Base-by-base conservation (phyloP, 2,797 vertebrate species). In the Masticophis lateralis region DNA sequence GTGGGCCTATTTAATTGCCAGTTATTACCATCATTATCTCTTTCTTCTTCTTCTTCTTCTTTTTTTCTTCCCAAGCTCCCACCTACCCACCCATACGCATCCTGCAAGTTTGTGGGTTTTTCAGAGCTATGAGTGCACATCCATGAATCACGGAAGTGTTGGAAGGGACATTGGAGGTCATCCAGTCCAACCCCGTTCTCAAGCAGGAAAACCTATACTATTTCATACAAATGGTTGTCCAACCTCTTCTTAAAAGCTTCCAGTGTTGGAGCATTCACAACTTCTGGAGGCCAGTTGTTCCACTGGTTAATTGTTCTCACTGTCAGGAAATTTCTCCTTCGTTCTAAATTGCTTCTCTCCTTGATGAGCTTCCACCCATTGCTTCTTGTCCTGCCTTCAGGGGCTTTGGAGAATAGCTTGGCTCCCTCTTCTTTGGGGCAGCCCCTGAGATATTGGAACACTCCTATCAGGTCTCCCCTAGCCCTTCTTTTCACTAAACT, bases 1-100 rank as follows among this genome's bases (percentile, higher is more conserved):
- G 7, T 55, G 56, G 56, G 93, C 32, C 13, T n/a, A 28, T 86
- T 93, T 91, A 89, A 93, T 91, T 93, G 93, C 93, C 43, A 66
- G 43, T 59, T n/a, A 86, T 89, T 91, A 47, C 57, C 11, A 25
- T 61, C 47, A 91, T 93, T 89, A 66, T 91, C 61, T 13, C 37
- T 51, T 51, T 89, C 63, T 10, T 47, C 47, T 47, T 47, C 47
- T 53, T 51, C 4, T 11, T 28, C 16, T 2, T 47, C 3, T 10
- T 28, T 28, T 12, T 11, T 79, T 18, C 6, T 7, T 20, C 9
- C 32, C 22, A 79, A 43, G 9, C 74, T 43, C 74, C 74, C 74
- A 79, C 18, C 74, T 79, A 86, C 47, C 47, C 27, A n/a, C 12
- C 32, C 28, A 8, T 43, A 32, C 2, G 5, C 53, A 25, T 5